Percentiles rank a stretch among this genome's conserved stretches.
phyloP scores from a whole-genome alignment of 64 coral and sea anemone species.

The Actinia tenebrosa region DNA sequence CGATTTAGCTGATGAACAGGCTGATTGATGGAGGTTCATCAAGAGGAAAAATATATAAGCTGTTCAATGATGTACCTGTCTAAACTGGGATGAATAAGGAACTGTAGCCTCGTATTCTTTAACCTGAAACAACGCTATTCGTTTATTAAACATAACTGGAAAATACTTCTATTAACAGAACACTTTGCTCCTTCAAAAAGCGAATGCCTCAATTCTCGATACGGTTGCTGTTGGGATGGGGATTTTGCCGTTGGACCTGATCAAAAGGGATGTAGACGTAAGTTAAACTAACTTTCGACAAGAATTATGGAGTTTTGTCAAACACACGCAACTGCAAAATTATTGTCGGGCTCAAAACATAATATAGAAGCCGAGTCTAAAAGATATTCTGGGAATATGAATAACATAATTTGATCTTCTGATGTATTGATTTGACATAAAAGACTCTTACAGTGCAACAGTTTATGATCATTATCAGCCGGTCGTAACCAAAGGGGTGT shows the following conservation, averaged over 20 bases:
- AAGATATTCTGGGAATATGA: too few species aligned
- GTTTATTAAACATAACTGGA: neutral
- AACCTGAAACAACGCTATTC: neutral
- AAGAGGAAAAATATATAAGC: neutral
- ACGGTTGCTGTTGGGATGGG: conserved; percentile 56
- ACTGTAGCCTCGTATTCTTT: neutral
- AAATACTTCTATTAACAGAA: neutral
- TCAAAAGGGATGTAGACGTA: conserved; percentile 39
- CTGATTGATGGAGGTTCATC: too few species aligned
- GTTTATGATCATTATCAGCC: too few species aligned
- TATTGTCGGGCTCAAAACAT: too few species aligned
- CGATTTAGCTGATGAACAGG: too few species aligned
- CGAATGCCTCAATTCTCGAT: neutral
- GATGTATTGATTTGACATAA: too few species aligned
- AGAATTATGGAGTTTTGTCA: neutral
- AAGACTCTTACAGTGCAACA: too few species aligned
- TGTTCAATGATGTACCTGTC: neutral
- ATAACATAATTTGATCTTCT: too few species aligned
- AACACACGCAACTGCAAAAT: too few species aligned
- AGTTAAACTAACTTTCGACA: neutral
- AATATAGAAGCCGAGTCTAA: too few species aligned
- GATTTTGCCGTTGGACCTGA: conserved; percentile 13
- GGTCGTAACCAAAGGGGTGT: too few species aligned
- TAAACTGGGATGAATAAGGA: neutral
- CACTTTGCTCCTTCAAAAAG: neutral